Conservation (phyloP, 2,797 vertebrate species). For the Synanceia verrucosa region DNA sequence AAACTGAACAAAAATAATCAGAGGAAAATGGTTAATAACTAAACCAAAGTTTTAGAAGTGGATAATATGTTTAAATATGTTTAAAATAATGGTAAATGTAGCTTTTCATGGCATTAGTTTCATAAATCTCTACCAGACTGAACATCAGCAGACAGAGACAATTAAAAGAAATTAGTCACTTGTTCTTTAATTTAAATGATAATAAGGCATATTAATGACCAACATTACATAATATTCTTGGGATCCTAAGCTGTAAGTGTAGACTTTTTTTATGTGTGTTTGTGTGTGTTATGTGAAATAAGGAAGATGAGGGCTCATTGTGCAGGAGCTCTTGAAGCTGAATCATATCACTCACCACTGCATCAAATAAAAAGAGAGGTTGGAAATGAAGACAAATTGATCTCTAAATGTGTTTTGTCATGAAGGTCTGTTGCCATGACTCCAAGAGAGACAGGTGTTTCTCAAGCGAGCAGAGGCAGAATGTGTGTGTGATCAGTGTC, state of each 20-base stretch:
- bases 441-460: constrained; percentile 61
- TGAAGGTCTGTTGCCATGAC: constrained; percentile 16
- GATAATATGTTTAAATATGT: too few species aligned
- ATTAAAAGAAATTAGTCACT: background rate
- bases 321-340: constrained; percentile 18
- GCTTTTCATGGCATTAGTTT: background rate
- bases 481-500: background rate
- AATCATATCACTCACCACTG: constrained; percentile 44
- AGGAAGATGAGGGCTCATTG: background rate
- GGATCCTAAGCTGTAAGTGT: too few species aligned
- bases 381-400: constrained; percentile 60
- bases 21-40: too few species aligned
- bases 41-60: too few species aligned
- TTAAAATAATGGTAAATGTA: too few species aligned
- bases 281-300: background rate
- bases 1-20: too few species aligned
- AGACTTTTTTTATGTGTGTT: background rate
- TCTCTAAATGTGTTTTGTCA: constrained; percentile 44
- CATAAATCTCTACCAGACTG: background rate
- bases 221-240: background rate
- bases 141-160: background rate
- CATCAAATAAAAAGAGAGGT: constrained; percentile 58
- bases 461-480: constrained; percentile 19
- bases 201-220: constrained; percentile 7
- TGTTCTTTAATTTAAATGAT: background rate